Evolutionary conservation across 2,888 invertebrate species (phyloP).

Genomic region (Eustalomyia histrio): DNA sequence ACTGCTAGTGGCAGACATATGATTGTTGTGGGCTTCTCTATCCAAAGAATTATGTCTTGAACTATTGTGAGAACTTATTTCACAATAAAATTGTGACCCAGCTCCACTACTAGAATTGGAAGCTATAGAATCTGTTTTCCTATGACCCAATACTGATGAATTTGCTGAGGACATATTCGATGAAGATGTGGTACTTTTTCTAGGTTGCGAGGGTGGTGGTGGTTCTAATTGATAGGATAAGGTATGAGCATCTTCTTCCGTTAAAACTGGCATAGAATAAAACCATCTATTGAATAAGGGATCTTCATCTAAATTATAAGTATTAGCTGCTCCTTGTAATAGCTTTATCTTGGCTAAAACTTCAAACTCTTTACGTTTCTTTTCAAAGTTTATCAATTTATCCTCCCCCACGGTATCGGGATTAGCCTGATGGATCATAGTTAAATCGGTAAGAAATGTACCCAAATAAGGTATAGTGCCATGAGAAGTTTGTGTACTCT

Average conservation of each 20-base stretch:
- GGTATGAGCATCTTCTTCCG: conserved; percentile 94
- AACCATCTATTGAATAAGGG: conserved; percentile 97
- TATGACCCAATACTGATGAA: conserved; percentile 82
- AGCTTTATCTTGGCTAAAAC: conserved; percentile 97
- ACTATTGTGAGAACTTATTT: conserved; percentile 81
- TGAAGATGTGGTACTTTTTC: conserved; percentile 67
- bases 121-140: conserved; percentile 94
- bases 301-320: conserved; percentile 93
- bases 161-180: conserved; percentile 70
- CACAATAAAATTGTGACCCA: conserved; percentile 93
- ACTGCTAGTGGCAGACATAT: conserved; percentile 79
- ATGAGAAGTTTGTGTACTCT: conserved; percentile 87
- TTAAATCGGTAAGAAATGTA: conserved; percentile 98
- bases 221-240: conserved; percentile 94
- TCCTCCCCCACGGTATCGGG: conserved; percentile 89
- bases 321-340: conserved; percentile 96
- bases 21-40: conserved; percentile 86
- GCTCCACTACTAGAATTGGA: conserved; percentile 91
- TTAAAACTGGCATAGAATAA: conserved; percentile 92
- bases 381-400: conserved; percentile 96
- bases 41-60: conserved; percentile 91
- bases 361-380: conserved; percentile 98
- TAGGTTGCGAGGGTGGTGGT: conserved; percentile 79
- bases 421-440: conserved; percentile 98
- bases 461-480: conserved; percentile 99